A percentile compares a stretch with the other conserved stretches of the same genome.
Conservation (phyloP, 2,113 vertebrate species). For the Mustela lutreola region DNA sequence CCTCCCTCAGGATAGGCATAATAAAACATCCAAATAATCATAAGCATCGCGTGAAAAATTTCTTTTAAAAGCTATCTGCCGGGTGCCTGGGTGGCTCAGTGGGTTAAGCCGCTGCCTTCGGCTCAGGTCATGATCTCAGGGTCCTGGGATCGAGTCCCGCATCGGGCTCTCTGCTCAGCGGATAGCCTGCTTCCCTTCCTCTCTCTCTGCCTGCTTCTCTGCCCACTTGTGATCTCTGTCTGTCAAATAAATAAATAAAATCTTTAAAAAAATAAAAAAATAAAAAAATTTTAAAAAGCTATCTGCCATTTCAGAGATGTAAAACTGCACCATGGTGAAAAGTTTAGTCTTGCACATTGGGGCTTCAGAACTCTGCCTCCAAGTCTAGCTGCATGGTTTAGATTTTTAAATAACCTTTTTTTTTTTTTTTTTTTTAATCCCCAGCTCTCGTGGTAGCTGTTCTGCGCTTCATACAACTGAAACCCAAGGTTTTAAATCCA, state of each 20-base stretch:
- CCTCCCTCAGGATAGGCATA: not conserved
- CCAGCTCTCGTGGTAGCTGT: conserved; percentile 92
- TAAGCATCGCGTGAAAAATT: not conserved
- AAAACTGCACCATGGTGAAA: not conserved
- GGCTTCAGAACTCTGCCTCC: conserved; percentile 11
- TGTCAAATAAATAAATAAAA: too few relatives aligned
- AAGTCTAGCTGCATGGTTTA: not conserved
- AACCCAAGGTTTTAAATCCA: conserved; percentile 88
- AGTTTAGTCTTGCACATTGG: not conserved
- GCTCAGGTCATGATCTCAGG: too few relatives aligned
- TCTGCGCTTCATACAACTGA: conserved; percentile 95
- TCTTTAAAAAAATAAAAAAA: too few relatives aligned
- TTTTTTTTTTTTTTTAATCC: conserved; percentile 73
- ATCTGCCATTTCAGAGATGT: not conserved
- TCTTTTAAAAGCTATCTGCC: not conserved
- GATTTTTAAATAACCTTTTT: conserved; percentile 47
- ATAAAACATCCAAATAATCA: not conserved
- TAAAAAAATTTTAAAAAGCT: not conserved
- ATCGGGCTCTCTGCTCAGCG: too few relatives aligned
- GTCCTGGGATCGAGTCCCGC: too few relatives aligned
- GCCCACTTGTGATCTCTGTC: too few relatives aligned
- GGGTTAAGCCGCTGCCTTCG: too few relatives aligned
- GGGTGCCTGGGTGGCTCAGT: too few relatives aligned
- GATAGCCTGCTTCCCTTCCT: too few relatives aligned
- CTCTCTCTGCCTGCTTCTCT: too few relatives aligned